A percentile compares a stretch with the other conserved stretches of the same genome.
phyloP scores from a whole-genome alignment of 2,113 vertebrate genomes.

The Centropus bengalensis region DNA sequence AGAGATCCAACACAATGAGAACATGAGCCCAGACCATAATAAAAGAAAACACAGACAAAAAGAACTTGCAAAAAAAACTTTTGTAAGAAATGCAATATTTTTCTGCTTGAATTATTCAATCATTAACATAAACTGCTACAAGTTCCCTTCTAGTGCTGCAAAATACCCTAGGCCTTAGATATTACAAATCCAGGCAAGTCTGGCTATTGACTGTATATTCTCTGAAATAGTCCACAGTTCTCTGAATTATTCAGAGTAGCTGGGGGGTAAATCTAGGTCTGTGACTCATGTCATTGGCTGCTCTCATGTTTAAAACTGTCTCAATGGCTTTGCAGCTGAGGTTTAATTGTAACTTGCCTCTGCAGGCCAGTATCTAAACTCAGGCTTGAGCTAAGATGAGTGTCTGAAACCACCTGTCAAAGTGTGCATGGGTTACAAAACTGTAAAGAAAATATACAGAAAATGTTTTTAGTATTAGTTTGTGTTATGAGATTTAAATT shows the following conservation, averaged over 20 bases:
- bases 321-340: neutral
- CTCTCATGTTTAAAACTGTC: neutral
- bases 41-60: neutral
- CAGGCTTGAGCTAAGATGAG: neutral
- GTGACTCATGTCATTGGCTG: neutral
- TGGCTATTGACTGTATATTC: neutral
- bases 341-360: neutral
- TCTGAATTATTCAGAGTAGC: neutral
- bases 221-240: neutral
- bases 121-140: neutral
- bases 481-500: neutral
- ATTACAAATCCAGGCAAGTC: neutral
- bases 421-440: neutral
- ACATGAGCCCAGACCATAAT: neutral
- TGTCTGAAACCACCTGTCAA: neutral
- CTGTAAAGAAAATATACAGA: neutral
- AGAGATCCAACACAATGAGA: neutral
- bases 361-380: neutral
- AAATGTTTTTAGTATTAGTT: neutral
- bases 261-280: neutral
- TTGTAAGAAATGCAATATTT: neutral
- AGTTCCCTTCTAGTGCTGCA: neutral
- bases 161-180: neutral
- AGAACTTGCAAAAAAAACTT: neutral
- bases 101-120: neutral